These are phyloP conservation scores for Lydus trimaculatus DNA, from an alignment of 2,888 invertebrate genomes.

Conservation along the genomic window DNA sequence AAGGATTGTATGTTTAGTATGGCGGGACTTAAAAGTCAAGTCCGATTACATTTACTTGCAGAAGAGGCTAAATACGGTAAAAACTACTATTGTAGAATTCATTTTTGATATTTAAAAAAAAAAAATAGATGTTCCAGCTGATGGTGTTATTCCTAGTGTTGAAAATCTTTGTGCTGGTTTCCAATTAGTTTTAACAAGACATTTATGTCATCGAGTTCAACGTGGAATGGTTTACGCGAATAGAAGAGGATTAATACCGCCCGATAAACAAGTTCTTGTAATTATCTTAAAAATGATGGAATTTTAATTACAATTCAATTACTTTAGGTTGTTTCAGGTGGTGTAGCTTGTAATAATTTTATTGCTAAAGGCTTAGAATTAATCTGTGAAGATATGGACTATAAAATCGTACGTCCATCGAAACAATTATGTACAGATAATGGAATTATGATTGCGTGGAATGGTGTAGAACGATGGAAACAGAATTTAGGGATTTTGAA, in stretches of 20 bases:
- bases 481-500: slow-evolving; percentile 52
- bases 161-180: slow-evolving; percentile 87
- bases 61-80: slow-evolving; percentile 68
- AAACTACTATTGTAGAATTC: slow-evolving; percentile 8
- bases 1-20: slow-evolving; percentile 93
- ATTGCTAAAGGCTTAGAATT: slow-evolving; percentile 74
- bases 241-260: slow-evolving; percentile 68
- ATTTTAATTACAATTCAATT: too few relatives aligned
- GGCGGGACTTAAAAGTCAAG: slow-evolving; percentile 77
- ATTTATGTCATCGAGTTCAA: slow-evolving; percentile 83
- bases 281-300: not conserved
- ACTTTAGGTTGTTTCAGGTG: slow-evolving; percentile 86
- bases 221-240: slow-evolving; percentile 81
- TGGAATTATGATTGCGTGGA: slow-evolving; percentile 99
- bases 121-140: slow-evolving; percentile 65
- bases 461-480: slow-evolving; percentile 81
- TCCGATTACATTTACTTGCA: slow-evolving; percentile 63
- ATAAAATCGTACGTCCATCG: slow-evolving; percentile 77
- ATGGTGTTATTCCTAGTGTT: slow-evolving; percentile 76
- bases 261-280: slow-evolving; percentile 67
- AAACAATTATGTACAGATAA: slow-evolving; percentile 93
- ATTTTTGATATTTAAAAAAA: slow-evolving; percentile 7
- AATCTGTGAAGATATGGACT: slow-evolving; percentile 72
- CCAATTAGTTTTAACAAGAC: slow-evolving; percentile 76
- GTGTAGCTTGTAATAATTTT: slow-evolving; percentile 93